Conservation (phyloP, 2,797 vertebrate genomes). For the Falco rusticolus region DNA sequence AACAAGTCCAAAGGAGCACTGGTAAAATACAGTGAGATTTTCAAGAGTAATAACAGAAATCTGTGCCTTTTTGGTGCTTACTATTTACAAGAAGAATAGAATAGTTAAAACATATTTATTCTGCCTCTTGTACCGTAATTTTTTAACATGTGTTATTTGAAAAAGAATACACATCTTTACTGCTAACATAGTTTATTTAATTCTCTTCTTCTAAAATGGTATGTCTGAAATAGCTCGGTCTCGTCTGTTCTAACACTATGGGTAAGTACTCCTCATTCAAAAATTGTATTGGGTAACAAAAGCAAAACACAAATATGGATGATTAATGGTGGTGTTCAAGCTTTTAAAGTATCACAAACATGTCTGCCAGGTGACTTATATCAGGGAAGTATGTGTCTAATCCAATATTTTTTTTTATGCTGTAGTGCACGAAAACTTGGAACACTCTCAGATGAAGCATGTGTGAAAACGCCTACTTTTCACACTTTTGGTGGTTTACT, state of each 20-base stretch:
- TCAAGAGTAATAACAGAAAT: background rate
- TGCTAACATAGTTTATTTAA: background rate
- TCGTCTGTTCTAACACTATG: background rate
- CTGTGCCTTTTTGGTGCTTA: background rate
- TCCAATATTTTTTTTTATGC: background rate
- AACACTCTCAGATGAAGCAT: background rate
- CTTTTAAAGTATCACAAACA: background rate
- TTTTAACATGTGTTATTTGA: background rate
- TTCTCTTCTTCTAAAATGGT: background rate
- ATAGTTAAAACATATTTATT: background rate
- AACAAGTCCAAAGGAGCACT: background rate
- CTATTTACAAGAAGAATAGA: background rate
- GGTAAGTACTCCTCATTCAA: background rate
- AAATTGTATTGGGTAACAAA: background rate
- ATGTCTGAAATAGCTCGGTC: background rate
- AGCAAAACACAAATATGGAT: background rate
- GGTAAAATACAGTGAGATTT: background rate
- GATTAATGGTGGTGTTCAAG: background rate
- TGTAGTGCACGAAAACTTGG: background rate
- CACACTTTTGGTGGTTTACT: background rate
- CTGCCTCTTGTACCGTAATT: background rate
- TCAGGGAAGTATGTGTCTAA: background rate
- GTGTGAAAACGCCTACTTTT: accelerated
- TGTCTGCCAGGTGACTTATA: background rate
- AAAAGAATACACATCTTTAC: background rate